Base-by-base conservation (phyloP, 2,888 invertebrate genomes). In the Tetranychus truncatus region DNA sequence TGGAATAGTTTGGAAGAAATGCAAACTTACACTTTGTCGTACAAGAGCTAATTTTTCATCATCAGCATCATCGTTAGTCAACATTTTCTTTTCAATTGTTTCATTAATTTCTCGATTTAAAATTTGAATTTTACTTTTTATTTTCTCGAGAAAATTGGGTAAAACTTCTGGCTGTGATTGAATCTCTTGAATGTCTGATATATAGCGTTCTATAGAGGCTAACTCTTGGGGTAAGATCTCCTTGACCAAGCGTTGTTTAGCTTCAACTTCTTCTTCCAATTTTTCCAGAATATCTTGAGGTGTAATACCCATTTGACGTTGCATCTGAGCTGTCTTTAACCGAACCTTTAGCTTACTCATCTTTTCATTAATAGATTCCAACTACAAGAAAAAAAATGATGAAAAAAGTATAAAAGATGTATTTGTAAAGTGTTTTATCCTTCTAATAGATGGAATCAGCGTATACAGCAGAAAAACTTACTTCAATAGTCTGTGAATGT, bases 221-320 rank as follows among this genome's bases (percentile, higher is more conserved):
- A 88, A 84, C 82, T 93, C 92, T 79, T 88, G 87, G 0, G 91
- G 91, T 74, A 92, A 82, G 81, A 91, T 90, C 80, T 91, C 91
- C 78, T 88, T 88, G 0, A 88, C 88, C 77, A 92, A 85, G 82
- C 89, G 91, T 76, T 85, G 86, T 81, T 89, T 89, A 66, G 89
- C 86, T 83, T 89, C 88, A 67, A 88, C 87, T 83, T 91, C 91
- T 81, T 91, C 90, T 80, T 89, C 88, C 78, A 91, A 83, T 79
- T 88, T 87, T 81, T 88, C 88, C 72, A 91, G 46, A 73, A 73
- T 69, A 24, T 69, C 69, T 11, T 24, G 21, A 69, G 69, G 69
- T 9, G 20, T 69, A 24, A 69, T 11, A 20, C 69, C 69, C 9
- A 69, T 24, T 69, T 18, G 21, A 24, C 11, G 34, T 4, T 24